These are phyloP conservation scores for Pyrocephalus nanus DNA, from an alignment of 2,797 vertebrate genomes.

Conservation along the genomic window DNA sequence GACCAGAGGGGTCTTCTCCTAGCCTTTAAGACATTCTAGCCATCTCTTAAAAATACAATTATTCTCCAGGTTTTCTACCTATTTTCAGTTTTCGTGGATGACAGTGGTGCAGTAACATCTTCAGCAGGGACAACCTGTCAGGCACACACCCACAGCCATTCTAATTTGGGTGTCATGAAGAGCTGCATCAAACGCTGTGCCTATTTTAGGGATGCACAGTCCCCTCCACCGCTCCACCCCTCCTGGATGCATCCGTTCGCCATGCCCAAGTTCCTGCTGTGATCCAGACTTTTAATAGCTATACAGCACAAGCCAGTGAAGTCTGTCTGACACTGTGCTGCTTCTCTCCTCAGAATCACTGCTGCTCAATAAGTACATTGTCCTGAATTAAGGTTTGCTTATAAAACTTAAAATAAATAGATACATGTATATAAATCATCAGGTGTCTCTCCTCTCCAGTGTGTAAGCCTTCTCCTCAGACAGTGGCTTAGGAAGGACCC, in stretches of 20 bases:
- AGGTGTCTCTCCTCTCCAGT: not conserved
- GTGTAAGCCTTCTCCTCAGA: not conserved
- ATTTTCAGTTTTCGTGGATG: conserved; percentile 24
- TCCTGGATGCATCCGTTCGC: not conserved
- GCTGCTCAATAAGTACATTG: not conserved
- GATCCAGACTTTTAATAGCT: conserved; percentile 10
- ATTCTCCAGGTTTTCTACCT: conserved; percentile 24
- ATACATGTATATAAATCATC: not conserved
- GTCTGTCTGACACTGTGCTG: not conserved
- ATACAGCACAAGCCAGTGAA: not conserved
- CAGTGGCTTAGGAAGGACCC: not conserved
- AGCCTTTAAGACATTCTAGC: not conserved
- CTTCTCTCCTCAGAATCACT: not conserved
- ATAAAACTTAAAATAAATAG: not conserved
- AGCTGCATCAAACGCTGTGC: conserved; percentile 19
- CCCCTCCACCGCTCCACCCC: not conserved
- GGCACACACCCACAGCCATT: conserved; percentile 51
- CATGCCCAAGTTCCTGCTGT: not conserved
- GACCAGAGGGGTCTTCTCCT: not conserved
- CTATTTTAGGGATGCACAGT: conserved; percentile 31
- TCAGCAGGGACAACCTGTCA: conserved; percentile 60
- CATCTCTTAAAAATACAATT: not conserved
- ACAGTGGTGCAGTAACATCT: conserved; percentile 52
- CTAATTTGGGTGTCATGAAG: conserved; percentile 50
- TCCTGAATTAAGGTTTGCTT: not conserved